phyloP scores from a whole-genome alignment of 2,888 invertebrate genomes.

The Apotomis turbidana region DNA sequence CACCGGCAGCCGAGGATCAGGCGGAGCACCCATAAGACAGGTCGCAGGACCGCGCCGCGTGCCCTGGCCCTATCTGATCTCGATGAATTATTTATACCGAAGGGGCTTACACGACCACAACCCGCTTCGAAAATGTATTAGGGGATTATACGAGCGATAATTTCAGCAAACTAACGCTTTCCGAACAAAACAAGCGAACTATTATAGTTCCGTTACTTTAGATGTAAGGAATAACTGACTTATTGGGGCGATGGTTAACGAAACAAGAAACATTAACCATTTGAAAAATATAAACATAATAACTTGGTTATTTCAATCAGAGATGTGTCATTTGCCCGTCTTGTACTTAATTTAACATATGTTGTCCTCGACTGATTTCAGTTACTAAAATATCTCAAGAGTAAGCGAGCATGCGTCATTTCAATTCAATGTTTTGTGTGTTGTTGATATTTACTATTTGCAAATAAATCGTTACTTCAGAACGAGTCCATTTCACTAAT shows the following conservation, averaged over 20 bases:
- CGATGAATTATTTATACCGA: conserved; percentile 64
- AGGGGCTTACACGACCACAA: conserved; percentile 48
- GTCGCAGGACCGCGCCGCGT: conserved; percentile 51
- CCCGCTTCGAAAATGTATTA: conserved; percentile 40
- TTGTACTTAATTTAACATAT: conserved; percentile 24
- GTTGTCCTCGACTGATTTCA: not conserved
- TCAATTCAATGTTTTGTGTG: conserved; percentile 13
- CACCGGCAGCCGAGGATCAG: conserved; percentile 47
- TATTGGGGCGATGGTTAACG: not conserved
- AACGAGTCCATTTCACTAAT: conserved; percentile 8
- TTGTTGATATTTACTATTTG: conserved; percentile 5
- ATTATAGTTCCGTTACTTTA: not conserved
- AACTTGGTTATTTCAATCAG: conserved; percentile 27
- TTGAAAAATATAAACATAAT: not conserved
- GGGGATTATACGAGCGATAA: conserved; percentile 39
- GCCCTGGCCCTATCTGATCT: conserved; percentile 55
- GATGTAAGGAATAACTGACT: not conserved
- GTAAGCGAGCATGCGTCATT: conserved; percentile 21
- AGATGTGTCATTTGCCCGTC: conserved; percentile 13
- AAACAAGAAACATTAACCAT: not conserved
- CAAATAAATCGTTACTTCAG: not conserved
- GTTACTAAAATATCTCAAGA: conserved; percentile 27
- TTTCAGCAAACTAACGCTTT: conserved; percentile 41
- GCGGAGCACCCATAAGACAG: conserved; percentile 53
- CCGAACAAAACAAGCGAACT: conserved; percentile 20